phyloP scores from a whole-genome alignment of 1,140 invertebrate species.

The Prorops nasuta region DNA sequence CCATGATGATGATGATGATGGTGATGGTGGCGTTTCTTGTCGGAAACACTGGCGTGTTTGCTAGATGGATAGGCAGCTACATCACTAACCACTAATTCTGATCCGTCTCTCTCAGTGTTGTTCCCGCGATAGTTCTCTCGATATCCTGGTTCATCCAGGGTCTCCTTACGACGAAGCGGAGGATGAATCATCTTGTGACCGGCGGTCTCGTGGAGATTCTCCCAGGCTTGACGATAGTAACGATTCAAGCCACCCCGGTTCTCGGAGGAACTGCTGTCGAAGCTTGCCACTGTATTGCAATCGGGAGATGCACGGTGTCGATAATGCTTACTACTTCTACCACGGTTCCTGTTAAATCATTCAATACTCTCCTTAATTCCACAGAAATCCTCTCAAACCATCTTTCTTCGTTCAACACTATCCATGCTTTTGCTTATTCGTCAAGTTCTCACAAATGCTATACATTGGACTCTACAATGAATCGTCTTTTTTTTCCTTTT shows the following conservation, averaged over 20 bases:
- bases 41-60: slow-evolving; percentile 53
- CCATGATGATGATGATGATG: slow-evolving; percentile 75
- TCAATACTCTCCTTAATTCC: too few relatives aligned
- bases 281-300: slow-evolving; percentile 84
- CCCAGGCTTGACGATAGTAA: slow-evolving; percentile 87
- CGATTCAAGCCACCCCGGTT: slow-evolving; percentile 79
- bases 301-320: slow-evolving; percentile 82
- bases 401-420: too few relatives aligned
- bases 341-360: slow-evolving; percentile 67
- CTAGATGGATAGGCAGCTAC: slow-evolving; percentile 58
- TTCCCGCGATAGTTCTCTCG: slow-evolving; percentile 54
- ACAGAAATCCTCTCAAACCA: too few relatives aligned
- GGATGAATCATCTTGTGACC: slow-evolving; percentile 63
- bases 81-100: slow-evolving; percentile 79
- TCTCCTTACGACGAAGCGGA: slow-evolving; percentile 67
- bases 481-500: too few relatives aligned
- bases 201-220: slow-evolving; percentile 82
- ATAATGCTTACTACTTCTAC: slow-evolving; percentile 74
- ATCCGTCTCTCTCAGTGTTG: slow-evolving; percentile 73
- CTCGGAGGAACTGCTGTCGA: slow-evolving; percentile 81
- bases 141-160: slow-evolving; percentile 65
- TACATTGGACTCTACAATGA: too few relatives aligned
- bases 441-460: too few relatives aligned
- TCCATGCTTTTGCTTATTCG: too few relatives aligned
- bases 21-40: slow-evolving; percentile 76